Evolutionary conservation across 2,113 vertebrate species (phyloP).

Genomic region (Sinocyclocheilus anshuiensis): DNA sequence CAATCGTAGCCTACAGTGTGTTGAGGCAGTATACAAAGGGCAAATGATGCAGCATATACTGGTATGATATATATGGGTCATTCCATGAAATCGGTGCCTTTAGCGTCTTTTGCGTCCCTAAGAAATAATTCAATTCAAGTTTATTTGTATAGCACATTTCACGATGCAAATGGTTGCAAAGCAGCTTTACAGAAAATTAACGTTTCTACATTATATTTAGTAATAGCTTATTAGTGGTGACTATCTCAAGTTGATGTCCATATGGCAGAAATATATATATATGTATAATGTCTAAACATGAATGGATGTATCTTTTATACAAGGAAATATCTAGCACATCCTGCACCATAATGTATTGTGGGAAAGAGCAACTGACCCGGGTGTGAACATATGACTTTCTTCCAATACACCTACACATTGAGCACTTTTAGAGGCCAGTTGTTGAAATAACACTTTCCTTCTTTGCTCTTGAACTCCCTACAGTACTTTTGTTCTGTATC

Average conservation of each 20-base stretch:
- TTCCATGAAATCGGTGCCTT: too few relatives aligned
- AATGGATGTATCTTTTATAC: not conserved
- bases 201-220: too few relatives aligned
- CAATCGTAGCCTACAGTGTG: slow-evolving; percentile 28
- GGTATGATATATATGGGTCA: not conserved
- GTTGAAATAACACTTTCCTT: not conserved
- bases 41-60: not conserved
- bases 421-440: not conserved
- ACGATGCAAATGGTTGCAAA: too few relatives aligned
- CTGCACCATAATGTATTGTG: not conserved
- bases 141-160: too few relatives aligned
- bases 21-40: slow-evolving; percentile 32
- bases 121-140: too few relatives aligned
- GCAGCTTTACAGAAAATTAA: too few relatives aligned
- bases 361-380: not conserved
- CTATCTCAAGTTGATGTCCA: too few relatives aligned
- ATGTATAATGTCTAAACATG: not conserved
- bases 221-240: too few relatives aligned
- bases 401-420: not conserved
- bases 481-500: slow-evolving; percentile 50
- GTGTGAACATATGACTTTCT: not conserved
- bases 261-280: too few relatives aligned
- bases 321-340: not conserved
- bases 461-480: slow-evolving; percentile 41
- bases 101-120: too few relatives aligned